A percentile compares a stretch with the other conserved stretches of the same genome.
Conservation (phyloP, 2,888 invertebrate genomes). For the Drosophila phalerata region DNA sequence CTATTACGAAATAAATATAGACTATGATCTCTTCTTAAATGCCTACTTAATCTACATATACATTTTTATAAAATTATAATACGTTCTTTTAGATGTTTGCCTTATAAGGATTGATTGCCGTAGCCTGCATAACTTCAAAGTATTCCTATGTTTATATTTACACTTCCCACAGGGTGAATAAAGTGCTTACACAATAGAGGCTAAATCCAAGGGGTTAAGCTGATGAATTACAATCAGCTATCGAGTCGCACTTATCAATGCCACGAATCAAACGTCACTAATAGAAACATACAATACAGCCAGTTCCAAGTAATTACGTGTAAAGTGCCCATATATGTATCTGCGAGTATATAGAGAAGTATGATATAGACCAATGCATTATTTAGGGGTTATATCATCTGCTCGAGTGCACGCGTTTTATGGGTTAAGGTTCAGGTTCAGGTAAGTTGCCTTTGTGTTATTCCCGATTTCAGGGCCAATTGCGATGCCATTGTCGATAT, state of each 20-base stretch:
- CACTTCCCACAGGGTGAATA: neutral
- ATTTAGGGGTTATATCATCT: constrained; percentile 45
- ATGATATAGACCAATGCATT: constrained; percentile 37
- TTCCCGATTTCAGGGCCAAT: constrained; percentile 38
- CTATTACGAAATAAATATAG: too few species aligned
- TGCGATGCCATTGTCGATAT: constrained; percentile 38
- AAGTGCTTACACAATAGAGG: neutral
- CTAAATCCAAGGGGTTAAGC: neutral
- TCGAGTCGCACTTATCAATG: constrained; percentile 20
- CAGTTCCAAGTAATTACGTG: constrained; percentile 30
- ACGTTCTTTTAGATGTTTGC: neutral
- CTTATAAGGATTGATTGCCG: neutral
- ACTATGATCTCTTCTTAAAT: too few species aligned
- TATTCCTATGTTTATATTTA: constrained; percentile 5
- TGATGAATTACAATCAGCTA: constrained; percentile 7
- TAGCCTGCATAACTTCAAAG: constrained; percentile 13
- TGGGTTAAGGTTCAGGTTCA: constrained; percentile 49
- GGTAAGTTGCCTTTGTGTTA: constrained; percentile 17
- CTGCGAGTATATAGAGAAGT: neutral
- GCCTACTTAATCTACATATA: too few species aligned
- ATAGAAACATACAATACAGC: constrained; percentile 15
- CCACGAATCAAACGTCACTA: constrained; percentile 12
- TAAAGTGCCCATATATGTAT: constrained; percentile 24
- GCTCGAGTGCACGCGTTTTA: constrained; percentile 39
- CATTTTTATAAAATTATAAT: neutral